Conservation (phyloP, 2,888 invertebrate genomes). For the Polydesmus complanatus region DNA sequence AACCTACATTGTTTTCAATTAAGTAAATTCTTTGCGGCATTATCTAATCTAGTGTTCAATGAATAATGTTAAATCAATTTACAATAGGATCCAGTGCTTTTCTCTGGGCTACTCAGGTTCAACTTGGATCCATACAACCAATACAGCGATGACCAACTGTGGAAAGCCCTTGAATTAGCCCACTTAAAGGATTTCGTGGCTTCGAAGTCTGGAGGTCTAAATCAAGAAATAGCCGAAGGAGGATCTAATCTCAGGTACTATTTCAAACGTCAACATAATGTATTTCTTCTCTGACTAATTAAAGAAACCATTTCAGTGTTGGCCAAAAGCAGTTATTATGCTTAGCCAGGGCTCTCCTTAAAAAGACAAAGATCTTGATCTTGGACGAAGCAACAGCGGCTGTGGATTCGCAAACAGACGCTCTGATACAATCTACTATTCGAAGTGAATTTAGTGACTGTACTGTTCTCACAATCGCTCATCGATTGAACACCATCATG, state of each 20-base stretch:
- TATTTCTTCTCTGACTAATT: background rate
- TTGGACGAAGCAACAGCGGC: conserved; percentile 43
- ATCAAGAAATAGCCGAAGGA: conserved; percentile 36
- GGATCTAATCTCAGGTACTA: conserved; percentile 57
- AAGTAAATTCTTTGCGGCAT: background rate
- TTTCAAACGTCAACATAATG: background rate
- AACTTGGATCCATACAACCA: conserved; percentile 28
- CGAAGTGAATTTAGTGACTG: conserved; percentile 69
- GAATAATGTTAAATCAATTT: background rate
- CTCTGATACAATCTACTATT: conserved; percentile 55
- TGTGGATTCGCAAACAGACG: conserved; percentile 39
- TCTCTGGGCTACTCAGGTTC: conserved; percentile 5
- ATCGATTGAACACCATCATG: conserved; percentile 81
- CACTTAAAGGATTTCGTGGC: conserved; percentile 36
- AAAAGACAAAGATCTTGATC: conserved; percentile 35
- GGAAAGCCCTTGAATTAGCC: conserved; percentile 40
- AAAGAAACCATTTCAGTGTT: conserved; percentile 27
- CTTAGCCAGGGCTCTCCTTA: conserved; percentile 35
- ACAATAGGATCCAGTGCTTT: conserved; percentile 29
- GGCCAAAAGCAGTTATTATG: conserved; percentile 38
- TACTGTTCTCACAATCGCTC: conserved; percentile 83
- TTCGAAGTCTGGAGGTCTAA: conserved; percentile 27
- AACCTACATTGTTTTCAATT: background rate
- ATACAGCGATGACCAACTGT: conserved; percentile 39
- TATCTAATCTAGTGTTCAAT: background rate